Base-by-base conservation (phyloP, 1,140 invertebrate species). In the Tenebrio molitor region DNA sequence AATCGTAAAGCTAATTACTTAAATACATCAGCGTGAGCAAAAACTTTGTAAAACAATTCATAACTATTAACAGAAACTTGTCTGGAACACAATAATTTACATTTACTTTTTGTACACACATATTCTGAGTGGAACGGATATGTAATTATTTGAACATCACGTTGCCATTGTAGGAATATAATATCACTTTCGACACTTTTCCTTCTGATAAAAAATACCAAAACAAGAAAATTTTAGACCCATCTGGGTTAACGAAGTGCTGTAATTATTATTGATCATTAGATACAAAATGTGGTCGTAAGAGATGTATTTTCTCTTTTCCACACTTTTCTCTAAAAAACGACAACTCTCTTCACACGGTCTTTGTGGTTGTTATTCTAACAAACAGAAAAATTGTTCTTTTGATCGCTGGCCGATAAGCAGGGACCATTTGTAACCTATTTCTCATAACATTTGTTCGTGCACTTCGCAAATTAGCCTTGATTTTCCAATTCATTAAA, bases 211-310 rank as follows among this genome's bases (percentile, higher is more conserved):
- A 58, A 58, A 58, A 29, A 53, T 25, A 19, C 15, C 10, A 3
- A 50, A 50, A 50, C 21, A 50, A 50, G 3, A 19, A 15, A 50
- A 4, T 42, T 42, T 50, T 50, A 21, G 15, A n/a, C 19, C 23
- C 44, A 50, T 21, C 16, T 58, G 50, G 23, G 50, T 29, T 58
- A 58, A 58, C 23, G 50, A 58, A 12, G 50, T 29, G 12, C 44
- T 42, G 17, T n/a, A n/a, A n/a, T n/a, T n/a, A 42, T 42, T 15
- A 14, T 42, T 42, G 17, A 16, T 15, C 10, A 42, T 42, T 42
- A 42, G 6, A 14, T 14, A 14, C 3, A 41, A n/a, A n/a, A n/a
- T n/a, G n/a, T n/a, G n/a, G n/a, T n/a, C n/a, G n/a, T n/a, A n/a
- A n/a, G n/a, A n/a, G n/a, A n/a, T n/a, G n/a, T n/a, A n/a, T n/a